Evolutionary conservation across 2,888 invertebrate genomes (phyloP).

Genomic region (Stegana nigrithorax): DNA sequence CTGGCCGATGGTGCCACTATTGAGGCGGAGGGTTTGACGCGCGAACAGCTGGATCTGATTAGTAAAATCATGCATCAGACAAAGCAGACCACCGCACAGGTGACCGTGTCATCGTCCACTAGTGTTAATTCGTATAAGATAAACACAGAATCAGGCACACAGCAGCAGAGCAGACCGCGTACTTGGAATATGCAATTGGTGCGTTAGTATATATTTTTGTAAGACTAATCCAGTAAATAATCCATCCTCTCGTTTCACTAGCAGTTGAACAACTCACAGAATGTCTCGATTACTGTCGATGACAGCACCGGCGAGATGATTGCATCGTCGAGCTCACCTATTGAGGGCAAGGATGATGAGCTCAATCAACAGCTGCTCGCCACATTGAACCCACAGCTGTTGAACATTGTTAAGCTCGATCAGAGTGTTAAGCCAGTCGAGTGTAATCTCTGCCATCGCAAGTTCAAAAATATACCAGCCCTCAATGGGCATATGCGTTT

Average conservation of each 20-base stretch:
- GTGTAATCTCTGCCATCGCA: slow-evolving; percentile 93
- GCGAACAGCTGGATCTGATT: slow-evolving; percentile 80
- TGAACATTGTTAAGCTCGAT: slow-evolving; percentile 72
- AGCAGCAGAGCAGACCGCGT: slow-evolving; percentile 66
- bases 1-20: slow-evolving; percentile 65
- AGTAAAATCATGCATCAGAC: slow-evolving; percentile 84
- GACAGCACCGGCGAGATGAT: slow-evolving; percentile 49
- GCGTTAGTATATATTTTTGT: not conserved
- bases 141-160: slow-evolving; percentile 45
- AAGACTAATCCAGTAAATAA: not conserved
- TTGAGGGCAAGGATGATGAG: slow-evolving; percentile 52
- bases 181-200: slow-evolving; percentile 73
- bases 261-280: slow-evolving; percentile 59
- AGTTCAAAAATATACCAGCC: slow-evolving; percentile 97
- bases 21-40: slow-evolving; percentile 76
- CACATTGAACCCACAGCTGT: slow-evolving; percentile 62
- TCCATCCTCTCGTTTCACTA: not conserved
- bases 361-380: slow-evolving; percentile 55
- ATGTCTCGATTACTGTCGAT: slow-evolving; percentile 62
- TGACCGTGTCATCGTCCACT: slow-evolving; percentile 65
- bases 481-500: slow-evolving; percentile 98
- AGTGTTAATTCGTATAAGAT: slow-evolving; percentile 65
- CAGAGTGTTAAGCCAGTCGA: slow-evolving; percentile 92
- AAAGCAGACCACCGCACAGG: slow-evolving; percentile 73
- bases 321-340: slow-evolving; percentile 49